Evolutionary conservation across 2,888 invertebrate genomes (phyloP).

Genomic region (Sepioteuthis lessoniana): DNA sequence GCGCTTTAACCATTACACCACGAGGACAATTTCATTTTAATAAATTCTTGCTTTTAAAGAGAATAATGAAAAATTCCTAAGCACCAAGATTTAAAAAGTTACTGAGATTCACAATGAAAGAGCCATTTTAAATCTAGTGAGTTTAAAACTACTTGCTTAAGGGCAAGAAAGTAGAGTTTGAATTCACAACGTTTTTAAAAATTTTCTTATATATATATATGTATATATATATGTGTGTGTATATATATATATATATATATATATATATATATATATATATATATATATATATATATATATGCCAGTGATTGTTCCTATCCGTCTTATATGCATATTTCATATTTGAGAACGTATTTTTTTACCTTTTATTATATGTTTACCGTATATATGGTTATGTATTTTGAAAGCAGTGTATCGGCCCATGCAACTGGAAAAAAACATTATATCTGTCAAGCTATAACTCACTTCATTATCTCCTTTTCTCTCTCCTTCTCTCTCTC

Average conservation of each 20-base stretch:
- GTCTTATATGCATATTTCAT: neutral
- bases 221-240: too few species aligned
- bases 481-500: too few species aligned
- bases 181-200: neutral
- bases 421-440: neutral
- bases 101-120: neutral
- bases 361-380: too few species aligned
- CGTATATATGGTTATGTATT: neutral
- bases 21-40: neutral
- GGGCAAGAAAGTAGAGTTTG: neutral
- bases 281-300: too few species aligned
- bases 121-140: neutral
- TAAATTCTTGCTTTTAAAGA: neutral
- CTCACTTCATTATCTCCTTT: too few species aligned
- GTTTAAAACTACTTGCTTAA: neutral
- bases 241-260: too few species aligned
- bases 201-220: neutral
- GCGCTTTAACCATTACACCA: neutral
- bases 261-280: too few species aligned
- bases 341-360: neutral
- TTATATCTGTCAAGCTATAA: too few species aligned
- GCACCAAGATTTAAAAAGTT: neutral
- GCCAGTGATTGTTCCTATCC: neutral
- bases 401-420: neutral
- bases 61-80: neutral